A percentile compares a stretch with the other conserved stretches of the same genome.
These are phyloP conservation scores for Antitype chi DNA, from an alignment of 2,888 invertebrate species.

Conservation along the genomic window DNA sequence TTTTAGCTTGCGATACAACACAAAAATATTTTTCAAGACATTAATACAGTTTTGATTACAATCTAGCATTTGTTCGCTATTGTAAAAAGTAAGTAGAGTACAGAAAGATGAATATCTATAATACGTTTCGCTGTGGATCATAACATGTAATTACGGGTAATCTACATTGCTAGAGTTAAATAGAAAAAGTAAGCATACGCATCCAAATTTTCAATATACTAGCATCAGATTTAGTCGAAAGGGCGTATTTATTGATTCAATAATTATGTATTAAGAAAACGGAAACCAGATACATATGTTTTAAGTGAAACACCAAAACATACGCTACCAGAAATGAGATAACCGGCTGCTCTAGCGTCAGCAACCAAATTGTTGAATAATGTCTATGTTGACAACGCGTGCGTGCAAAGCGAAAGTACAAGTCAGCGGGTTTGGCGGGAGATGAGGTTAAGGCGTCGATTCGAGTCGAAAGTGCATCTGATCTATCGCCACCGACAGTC, in stretches of 20 bases:
- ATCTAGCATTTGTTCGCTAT: conserved; percentile 27
- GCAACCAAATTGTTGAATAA: conserved; percentile 79
- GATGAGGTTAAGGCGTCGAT: conserved; percentile 62
- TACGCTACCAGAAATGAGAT: conserved; percentile 24
- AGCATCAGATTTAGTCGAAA: not conserved
- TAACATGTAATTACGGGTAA: conserved; percentile 15
- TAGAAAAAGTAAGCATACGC: not conserved
- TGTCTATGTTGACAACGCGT: conserved; percentile 68
- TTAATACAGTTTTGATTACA: conserved; percentile 32
- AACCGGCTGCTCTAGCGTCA: conserved; percentile 41
- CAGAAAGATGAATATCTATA: conserved; percentile 27
- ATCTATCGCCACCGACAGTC: conserved; percentile 75
- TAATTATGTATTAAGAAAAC: not conserved
- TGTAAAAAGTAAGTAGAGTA: conserved; percentile 47
- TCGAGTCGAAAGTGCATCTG: conserved; percentile 77
- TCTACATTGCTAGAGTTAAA: not conserved
- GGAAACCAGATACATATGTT: not conserved
- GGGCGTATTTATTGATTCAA: not conserved
- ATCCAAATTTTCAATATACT: not conserved
- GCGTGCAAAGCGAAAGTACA: conserved; percentile 64
- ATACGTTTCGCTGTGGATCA: conserved; percentile 4
- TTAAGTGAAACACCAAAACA: conserved; percentile 27
- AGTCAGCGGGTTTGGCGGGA: conserved; percentile 67
- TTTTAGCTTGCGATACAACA: conserved; percentile 12
- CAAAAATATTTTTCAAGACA: conserved; percentile 20